phyloP scores from a whole-genome alignment of 2,113 vertebrate genomes.

The Helogale parvula region DNA sequence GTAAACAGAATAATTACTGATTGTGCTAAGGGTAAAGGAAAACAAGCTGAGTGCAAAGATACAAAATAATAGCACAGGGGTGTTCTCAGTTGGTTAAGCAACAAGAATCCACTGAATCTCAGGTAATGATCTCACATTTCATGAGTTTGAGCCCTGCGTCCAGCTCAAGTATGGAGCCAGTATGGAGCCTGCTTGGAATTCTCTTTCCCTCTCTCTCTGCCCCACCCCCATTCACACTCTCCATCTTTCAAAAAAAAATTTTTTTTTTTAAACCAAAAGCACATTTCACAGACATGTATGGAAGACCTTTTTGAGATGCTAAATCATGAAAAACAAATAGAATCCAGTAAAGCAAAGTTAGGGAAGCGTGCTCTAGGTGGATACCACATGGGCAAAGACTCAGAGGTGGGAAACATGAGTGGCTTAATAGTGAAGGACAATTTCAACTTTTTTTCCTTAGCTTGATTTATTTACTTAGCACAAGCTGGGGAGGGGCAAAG shows the following conservation, averaged over 20 bases:
- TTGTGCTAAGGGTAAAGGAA: background rate
- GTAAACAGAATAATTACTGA: background rate
- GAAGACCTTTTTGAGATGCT: background rate
- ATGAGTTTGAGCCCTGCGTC: too few relatives aligned
- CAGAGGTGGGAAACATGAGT: background rate
- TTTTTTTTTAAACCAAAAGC: background rate
- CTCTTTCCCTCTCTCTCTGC: too few relatives aligned
- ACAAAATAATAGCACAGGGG: background rate
- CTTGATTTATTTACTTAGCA: too few relatives aligned
- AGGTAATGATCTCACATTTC: too few relatives aligned
- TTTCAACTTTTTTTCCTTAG: background rate
- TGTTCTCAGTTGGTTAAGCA: too few relatives aligned
- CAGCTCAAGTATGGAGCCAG: too few relatives aligned
- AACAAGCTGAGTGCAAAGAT: background rate
- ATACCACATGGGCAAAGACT: background rate
- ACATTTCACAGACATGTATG: background rate
- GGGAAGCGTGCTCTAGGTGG: background rate
- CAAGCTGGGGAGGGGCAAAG: too few relatives aligned
- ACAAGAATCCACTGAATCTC: too few relatives aligned
- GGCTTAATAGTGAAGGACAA: background rate
- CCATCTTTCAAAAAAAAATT: too few relatives aligned
- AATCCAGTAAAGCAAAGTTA: background rate
- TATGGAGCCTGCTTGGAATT: too few relatives aligned
- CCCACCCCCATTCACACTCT: too few relatives aligned
- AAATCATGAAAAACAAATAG: background rate